Evolutionary conservation across 2,888 invertebrate species (phyloP), one percentile per base, ranked within the genome.

Genomic region (Orthosia cruda): DNA sequence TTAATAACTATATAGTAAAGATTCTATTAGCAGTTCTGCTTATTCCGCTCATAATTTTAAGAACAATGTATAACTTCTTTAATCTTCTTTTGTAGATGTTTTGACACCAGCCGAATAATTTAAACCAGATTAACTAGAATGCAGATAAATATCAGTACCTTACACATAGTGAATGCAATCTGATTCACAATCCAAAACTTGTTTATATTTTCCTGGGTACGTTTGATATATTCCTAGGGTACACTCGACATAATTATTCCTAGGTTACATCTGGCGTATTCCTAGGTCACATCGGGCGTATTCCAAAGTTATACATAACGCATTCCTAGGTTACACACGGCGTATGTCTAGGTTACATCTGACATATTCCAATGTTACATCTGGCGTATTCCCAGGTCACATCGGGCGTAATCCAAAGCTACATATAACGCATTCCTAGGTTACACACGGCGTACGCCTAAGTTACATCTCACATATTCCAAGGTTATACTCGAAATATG

Each of bases 1-100:
- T 49, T 68, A 70, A 63, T 70, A 79, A 61, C 50, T 23, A 65
- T 73, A 54, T 71, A 80, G 49, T 73, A 73, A 40, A 66, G 62
- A 80, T 73, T 77, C 62, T 52, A 18, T 62, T n/a, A 57, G 52
- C 66, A 66, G 58, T 71, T 49, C 15, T 59, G 50, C 32, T 32
- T 58, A n/a, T 32, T 45, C 13, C 26, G 45, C 26, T 32, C 26
- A 63, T n/a, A 55, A 40, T 23, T 40, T 40, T n/a, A 59, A 67
- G n/a, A 52, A 59, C 13, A 45, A 65, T 65, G 9, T 45, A 9
- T 26, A 50, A 45, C 9, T 40, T 7, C 13, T 32, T 20, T 3
- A 32, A 40, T 18, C 16, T 47, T n/a, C 45, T 32, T 64, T 40
- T 54, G 3, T 16, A 26, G 26, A n/a, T 3, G 45, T 7, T 26